Base-by-base conservation (phyloP, 2,113 vertebrate genomes). In the Dipodomys ordii region DNA sequence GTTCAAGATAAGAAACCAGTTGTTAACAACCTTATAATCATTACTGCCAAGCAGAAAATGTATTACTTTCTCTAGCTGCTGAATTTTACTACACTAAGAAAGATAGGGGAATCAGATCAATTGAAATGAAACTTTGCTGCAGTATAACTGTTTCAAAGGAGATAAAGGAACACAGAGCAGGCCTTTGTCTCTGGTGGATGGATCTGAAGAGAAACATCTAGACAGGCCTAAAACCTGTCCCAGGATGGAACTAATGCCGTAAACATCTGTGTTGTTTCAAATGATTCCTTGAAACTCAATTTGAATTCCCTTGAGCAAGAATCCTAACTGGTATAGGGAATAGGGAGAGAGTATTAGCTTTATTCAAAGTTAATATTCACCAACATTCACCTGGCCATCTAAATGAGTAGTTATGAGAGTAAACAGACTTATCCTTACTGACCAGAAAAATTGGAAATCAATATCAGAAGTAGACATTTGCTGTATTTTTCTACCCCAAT, bases 81-180 rank as follows among this genome's bases (percentile, higher is more conserved):
- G 76, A 80, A 83, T 87, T 82, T 90, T 82, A 69, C 9, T 92
- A 68, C 10, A 39, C 12, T 87, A 90, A 84, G 57, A 79, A 95
- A 84, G 30, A 57, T 22, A 39, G 60, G 65, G 72, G 71, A 94
- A 93, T 90, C 7, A 88, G 22, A 88, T 90, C 67, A 86, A 91
- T 76, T n/a, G 39, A 93, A 93, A 96, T 83, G 90, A 92, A 81
- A 94, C 39, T 7, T 73, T 82, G 57, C 9, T 92, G 81, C 20
- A 53, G 0, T 53, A 25, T 35, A 88, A 13, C 27, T 82, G 67
- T 92, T 95, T 88, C 46, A 82, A 74, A 23, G 11, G 12, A 96
- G 77, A 77, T 77, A 95, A 80, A 88, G 11, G 25, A 71, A 78
- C 2, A 82, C 62, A 64, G n/a, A 90, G 0, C 28, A 83, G 71